These are phyloP conservation scores for Sebastes matsubarae DNA, from an alignment of 2,797 vertebrate species.

Conservation along the genomic window DNA sequence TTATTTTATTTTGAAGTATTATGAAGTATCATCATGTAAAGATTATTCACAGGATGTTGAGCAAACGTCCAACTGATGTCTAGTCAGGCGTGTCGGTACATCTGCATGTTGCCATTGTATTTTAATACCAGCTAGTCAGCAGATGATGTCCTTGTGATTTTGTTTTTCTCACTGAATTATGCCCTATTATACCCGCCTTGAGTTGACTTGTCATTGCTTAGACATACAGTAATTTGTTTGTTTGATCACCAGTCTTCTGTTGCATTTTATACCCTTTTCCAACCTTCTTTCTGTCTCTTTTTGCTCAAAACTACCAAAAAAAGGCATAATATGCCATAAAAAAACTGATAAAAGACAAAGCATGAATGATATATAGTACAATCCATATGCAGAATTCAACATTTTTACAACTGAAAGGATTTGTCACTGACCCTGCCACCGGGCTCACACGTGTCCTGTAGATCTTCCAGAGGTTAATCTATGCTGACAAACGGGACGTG, in stretches of 20 bases:
- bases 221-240: not conserved
- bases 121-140: not conserved
- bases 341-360: not conserved
- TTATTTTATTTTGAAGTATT: not conserved
- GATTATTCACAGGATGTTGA: not conserved
- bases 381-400: constrained; percentile 1
- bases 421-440: constrained; percentile 44
- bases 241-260: not conserved
- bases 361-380: not conserved
- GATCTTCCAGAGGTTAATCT: constrained; percentile 99
- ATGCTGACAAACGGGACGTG: constrained; percentile 95
- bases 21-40: not conserved
- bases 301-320: not conserved
- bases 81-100: not conserved
- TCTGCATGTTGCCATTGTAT: too few species aligned
- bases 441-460: constrained; percentile 65
- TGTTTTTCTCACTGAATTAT: not conserved
- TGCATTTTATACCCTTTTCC: not conserved
- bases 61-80: not conserved
- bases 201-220: not conserved
- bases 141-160: not conserved
- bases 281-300: not conserved
- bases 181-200: not conserved
- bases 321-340: not conserved
- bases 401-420: constrained; percentile 22